Evolutionary conservation across 2,113 vertebrate genomes (phyloP).

Genomic region (Copsychus sechellarum): DNA sequence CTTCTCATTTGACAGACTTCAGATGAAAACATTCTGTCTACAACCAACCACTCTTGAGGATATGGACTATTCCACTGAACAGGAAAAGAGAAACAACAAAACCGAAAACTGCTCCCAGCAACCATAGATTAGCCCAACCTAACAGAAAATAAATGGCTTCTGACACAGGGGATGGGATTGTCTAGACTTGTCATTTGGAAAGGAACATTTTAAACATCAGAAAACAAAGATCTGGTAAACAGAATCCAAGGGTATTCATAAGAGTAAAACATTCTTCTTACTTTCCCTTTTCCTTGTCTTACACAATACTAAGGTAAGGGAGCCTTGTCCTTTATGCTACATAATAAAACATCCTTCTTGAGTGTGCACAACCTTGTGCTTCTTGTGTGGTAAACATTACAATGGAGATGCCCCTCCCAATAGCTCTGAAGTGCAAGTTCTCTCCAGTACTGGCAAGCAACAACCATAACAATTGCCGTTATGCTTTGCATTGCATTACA

Average conservation of each 20-base stretch:
- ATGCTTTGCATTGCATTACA: constrained; percentile 33
- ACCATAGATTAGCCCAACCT: background rate
- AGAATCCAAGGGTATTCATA: constrained; percentile 22
- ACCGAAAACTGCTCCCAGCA: background rate
- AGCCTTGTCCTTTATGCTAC: constrained; percentile 56
- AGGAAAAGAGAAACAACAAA: background rate
- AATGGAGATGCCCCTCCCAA: background rate
- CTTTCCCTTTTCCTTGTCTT: constrained; percentile 18
- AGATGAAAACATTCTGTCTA: background rate
- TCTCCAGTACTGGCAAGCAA: constrained; percentile 48
- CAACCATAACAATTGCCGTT: constrained; percentile 4
- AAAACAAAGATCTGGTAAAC: constrained; percentile 46
- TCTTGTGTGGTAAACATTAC: constrained; percentile 59
- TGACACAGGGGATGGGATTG: constrained; percentile 50
- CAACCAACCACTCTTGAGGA: background rate
- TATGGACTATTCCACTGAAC: constrained; percentile 17
- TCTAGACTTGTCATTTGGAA: constrained; percentile 43
- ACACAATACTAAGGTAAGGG: constrained; percentile 15
- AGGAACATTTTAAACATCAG: constrained; percentile 32
- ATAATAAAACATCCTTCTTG: constrained; percentile 48
- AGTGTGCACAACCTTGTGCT: constrained; percentile 69
- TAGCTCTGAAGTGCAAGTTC: constrained; percentile 55
- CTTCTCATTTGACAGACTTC: constrained; percentile 48
- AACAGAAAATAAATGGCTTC: constrained; percentile 40
- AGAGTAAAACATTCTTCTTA: constrained; percentile 24